A percentile compares a stretch with the other conserved stretches of the same genome.
These are phyloP conservation scores for Coendou prehensilis DNA, from an alignment of 2,797 vertebrate genomes.

Conservation along the genomic window DNA sequence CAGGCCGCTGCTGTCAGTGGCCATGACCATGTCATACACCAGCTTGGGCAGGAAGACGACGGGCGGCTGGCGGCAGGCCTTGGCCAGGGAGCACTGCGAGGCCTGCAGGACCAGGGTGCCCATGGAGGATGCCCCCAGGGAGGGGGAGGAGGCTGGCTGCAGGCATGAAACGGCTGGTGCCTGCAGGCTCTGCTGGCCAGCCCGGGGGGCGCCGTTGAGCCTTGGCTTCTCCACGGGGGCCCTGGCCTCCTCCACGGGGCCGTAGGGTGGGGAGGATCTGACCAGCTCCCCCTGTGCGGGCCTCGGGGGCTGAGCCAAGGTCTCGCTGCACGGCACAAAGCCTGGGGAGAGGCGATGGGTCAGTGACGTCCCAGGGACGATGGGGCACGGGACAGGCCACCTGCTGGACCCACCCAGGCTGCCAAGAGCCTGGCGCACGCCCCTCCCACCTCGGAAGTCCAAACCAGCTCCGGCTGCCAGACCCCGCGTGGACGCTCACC, in stretches of 20 bases:
- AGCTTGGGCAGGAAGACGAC: conserved; percentile 96
- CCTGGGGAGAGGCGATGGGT: conserved; percentile 80
- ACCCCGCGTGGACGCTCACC: conserved; percentile 83
- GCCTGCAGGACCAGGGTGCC: conserved; percentile 88
- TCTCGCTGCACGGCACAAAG: conserved; percentile 84
- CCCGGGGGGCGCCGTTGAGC: conserved; percentile 73
- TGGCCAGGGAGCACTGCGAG: conserved; percentile 93
- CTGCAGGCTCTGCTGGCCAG: conserved; percentile 71
- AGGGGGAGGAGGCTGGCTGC: conserved; percentile 91
- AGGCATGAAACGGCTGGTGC: conserved; percentile 87
- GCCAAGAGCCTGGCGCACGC: too few relatives aligned
- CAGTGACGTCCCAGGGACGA: fast-evolving
- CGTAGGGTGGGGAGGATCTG: conserved; percentile 75
- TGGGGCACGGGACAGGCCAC: fast-evolving
- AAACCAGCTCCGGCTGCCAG: background rate
- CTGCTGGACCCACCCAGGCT: background rate
- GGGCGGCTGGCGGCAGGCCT: conserved; percentile 94
- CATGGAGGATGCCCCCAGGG: conserved; percentile 91
- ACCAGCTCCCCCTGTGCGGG: conserved; percentile 78
- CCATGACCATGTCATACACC: conserved; percentile 95
- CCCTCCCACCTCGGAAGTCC: background rate
- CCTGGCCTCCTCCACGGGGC: conserved; percentile 79
- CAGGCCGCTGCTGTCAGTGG: conserved; percentile 95
- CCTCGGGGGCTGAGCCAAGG: conserved; percentile 82
- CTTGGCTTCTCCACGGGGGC: conserved; percentile 83